Percentiles rank a stretch among this genome's conserved stretches.
Evolutionary conservation across 1,140 invertebrate genomes (phyloP).

Genomic region (Carposina sasakii): DNA sequence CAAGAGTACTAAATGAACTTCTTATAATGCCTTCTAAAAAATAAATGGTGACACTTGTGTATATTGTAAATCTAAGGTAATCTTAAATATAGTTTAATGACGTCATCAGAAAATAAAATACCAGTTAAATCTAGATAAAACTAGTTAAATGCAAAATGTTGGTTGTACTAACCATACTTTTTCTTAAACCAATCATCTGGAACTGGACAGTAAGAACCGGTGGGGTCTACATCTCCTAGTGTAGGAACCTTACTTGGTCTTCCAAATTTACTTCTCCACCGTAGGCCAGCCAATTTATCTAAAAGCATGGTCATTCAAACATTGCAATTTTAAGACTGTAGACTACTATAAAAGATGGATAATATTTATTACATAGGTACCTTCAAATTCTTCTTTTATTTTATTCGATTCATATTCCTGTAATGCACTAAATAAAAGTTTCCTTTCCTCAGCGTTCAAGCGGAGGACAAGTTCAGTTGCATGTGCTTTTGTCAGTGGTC

Average conservation of each 20-base stretch:
- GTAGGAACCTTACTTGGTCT: conserved; percentile 82
- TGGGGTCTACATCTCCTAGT: conserved; percentile 86
- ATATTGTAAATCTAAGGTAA: too few relatives aligned
- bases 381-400: conserved; percentile 82
- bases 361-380: too few relatives aligned
- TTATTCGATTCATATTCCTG: conserved; percentile 81
- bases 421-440: conserved; percentile 76
- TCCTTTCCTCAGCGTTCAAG: conserved; percentile 79
- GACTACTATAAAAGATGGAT: background rate
- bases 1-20: too few relatives aligned
- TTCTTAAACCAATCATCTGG: conserved; percentile 87
- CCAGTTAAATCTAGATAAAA: too few relatives aligned
- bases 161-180: conserved; percentile 85
- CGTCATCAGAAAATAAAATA: too few relatives aligned
- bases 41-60: too few relatives aligned
- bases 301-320: conserved; percentile 10
- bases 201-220: conserved; percentile 85
- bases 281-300: conserved; percentile 86
- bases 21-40: too few relatives aligned
- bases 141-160: too few relatives aligned
- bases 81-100: too few relatives aligned
- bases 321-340: background rate
- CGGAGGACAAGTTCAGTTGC: conserved; percentile 79
- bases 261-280: conserved; percentile 87
- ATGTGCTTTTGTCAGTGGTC: conserved; percentile 77